Conservation (phyloP, 2,113 vertebrate species). For the Corvus hawaiiensis region DNA sequence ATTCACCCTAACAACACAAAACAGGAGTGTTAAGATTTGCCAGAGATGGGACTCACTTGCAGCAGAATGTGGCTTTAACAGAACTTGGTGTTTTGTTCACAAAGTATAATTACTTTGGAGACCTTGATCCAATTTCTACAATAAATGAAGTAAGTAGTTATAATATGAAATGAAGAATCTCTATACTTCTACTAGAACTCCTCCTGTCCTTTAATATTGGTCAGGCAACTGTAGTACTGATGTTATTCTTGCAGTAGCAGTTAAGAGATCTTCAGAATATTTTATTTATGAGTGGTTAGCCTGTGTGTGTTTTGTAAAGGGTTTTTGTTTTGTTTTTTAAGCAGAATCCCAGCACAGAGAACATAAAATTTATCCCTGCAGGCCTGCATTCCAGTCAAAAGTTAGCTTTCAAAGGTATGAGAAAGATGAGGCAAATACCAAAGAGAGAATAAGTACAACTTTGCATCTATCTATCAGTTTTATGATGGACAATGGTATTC, state of each 20-base stretch:
- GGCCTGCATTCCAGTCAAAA: neutral
- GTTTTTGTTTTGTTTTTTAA: neutral
- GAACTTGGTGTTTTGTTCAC: neutral
- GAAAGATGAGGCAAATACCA: neutral
- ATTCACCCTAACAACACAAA: constrained; percentile 63
- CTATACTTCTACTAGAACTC: neutral
- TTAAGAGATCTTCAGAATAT: neutral
- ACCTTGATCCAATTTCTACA: neutral
- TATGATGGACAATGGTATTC: neutral
- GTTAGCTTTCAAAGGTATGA: neutral
- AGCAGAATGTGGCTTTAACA: neutral
- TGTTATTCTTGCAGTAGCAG: neutral
- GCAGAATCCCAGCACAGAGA: neutral
- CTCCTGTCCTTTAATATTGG: neutral
- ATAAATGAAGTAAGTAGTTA: neutral
- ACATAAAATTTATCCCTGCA: neutral
- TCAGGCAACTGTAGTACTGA: neutral
- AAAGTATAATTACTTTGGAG: neutral
- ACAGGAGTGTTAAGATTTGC: neutral
- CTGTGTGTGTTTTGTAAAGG: neutral
- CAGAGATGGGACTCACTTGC: neutral
- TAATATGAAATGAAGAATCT: neutral
- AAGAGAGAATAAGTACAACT: neutral
- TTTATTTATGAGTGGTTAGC: neutral
- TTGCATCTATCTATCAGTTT: neutral